phyloP scores from a whole-genome alignment of 2,113 vertebrate species.

The Zootoca vivipara region DNA sequence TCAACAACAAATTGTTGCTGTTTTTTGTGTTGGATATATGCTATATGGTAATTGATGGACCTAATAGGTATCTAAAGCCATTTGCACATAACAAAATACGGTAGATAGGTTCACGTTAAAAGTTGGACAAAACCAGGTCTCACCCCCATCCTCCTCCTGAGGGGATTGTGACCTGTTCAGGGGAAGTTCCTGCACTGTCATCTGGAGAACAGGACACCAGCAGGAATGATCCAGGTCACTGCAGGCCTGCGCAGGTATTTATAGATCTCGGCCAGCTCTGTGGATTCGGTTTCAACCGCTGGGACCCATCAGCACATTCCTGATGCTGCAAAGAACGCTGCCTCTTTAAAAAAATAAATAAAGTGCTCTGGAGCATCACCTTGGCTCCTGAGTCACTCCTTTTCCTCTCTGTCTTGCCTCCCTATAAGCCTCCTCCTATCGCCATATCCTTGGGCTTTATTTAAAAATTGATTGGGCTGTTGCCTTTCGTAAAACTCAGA shows the following conservation, averaged over 20 bases:
- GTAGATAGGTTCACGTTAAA: too few species aligned
- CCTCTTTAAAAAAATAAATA: neutral
- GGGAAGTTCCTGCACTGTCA: neutral
- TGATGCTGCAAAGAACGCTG: slow-evolving; percentile 9
- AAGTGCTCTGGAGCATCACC: neutral
- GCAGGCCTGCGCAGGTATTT: neutral
- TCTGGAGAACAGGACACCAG: neutral
- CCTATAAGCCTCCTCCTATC: neutral
- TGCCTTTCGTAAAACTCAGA: neutral
- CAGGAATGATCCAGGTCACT: neutral
- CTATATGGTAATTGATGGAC: too few species aligned
- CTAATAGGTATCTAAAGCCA: too few species aligned
- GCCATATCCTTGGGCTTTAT: neutral
- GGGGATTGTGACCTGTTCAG: neutral
- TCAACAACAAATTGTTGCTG: too few species aligned
- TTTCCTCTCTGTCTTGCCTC: neutral
- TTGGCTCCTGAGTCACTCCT: neutral
- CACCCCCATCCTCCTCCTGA: neutral
- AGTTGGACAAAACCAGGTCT: too few species aligned
- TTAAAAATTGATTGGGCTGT: neutral
- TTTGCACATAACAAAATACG: too few species aligned
- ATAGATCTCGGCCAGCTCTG: slow-evolving; percentile 19
- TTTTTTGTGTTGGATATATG: too few species aligned
- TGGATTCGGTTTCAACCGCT: slow-evolving; percentile 21
- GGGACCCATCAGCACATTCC: slow-evolving; percentile 36